These are phyloP conservation scores for Pristionchus pacificus DNA, from an alignment of 1,140 invertebrate species.

Conservation along the genomic window DNA sequence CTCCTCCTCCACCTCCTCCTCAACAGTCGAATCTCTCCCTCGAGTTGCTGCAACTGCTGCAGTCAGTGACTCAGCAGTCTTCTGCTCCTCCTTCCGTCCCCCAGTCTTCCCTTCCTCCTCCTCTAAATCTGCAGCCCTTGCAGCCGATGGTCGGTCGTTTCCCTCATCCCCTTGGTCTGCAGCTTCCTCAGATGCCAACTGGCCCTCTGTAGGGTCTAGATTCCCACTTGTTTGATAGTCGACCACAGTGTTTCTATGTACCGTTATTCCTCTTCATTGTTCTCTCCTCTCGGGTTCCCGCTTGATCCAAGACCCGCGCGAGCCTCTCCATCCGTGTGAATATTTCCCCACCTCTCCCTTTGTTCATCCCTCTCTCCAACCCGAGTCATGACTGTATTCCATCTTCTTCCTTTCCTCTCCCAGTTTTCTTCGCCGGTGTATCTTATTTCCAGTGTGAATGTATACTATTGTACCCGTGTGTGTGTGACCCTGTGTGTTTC, in stretches of 20 bases:
- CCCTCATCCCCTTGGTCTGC: neutral
- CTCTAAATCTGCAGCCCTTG: neutral
- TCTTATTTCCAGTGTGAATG: too few species aligned
- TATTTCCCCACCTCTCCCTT: neutral
- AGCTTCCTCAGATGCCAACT: neutral
- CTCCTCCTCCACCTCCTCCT: neutral
- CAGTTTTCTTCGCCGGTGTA: too few species aligned
- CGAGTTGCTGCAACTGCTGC: neutral
- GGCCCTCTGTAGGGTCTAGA: neutral
- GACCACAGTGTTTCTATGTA: neutral
- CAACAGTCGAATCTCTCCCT: neutral
- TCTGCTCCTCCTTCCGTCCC: neutral
- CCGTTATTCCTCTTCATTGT: neutral
- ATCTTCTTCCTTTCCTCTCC: neutral
- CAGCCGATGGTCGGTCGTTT: neutral
- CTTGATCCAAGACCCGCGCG: too few species aligned
- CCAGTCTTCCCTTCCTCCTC: neutral
- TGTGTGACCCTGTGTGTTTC: too few species aligned
- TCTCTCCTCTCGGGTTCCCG: neutral
- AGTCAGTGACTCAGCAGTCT: neutral
- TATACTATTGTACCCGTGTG: too few species aligned
- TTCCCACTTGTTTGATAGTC: neutral
- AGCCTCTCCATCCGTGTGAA: too few species aligned
- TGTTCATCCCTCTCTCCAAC: neutral
- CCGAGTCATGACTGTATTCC: neutral